Evolutionary conservation across 2,797 vertebrate species (phyloP), one percentile per base, ranked within the genome.

Genomic region (Dallia pectoralis): DNA sequence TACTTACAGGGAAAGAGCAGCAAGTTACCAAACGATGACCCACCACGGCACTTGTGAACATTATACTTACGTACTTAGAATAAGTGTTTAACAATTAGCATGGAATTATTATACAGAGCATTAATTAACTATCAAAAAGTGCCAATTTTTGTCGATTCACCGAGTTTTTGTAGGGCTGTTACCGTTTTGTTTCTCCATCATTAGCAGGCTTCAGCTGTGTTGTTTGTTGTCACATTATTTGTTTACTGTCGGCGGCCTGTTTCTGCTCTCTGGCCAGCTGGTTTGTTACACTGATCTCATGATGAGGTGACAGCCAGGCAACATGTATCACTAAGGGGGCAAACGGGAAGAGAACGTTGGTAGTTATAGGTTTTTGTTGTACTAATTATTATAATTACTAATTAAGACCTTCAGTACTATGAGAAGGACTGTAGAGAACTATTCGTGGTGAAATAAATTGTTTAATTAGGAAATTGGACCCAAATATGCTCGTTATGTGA

Each of bases 171-270:
- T 8, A 30, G 48, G 2, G 25, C 44, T n/a, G 30, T 75, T 91
- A 93, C 91, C 91, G n/a, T 90, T 90, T 79, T 86, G 85, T 78
- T 78, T 71, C 49, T 92, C 89, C 91, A 90, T 93, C 69, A 69
- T 89, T 81, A 70, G 66, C 69, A 72, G 47, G 71, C 53, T 73
- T 84, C 48, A 56, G 67, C 80, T 69, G 44, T 74, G 44, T 69
- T 51, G 61, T 68, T 56, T 81, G 49, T 69, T 73, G 84, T 84
- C 79, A 84, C 78, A 79, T 86, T 74, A 80, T 84, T 73, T 76
- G 71, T 36, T 70, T 71, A 48, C 56, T 74, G 70, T 33, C n/a
- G 22, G 51, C 51, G n/a, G 51, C n/a, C 51, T 22, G 51, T 22
- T 22, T 56, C 51, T 56, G 8, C n/a, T 7, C 51, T 56, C 8